These are phyloP conservation scores for Copidosoma aretas DNA, from an alignment of 2,888 invertebrate genomes.

Conservation along the genomic window DNA sequence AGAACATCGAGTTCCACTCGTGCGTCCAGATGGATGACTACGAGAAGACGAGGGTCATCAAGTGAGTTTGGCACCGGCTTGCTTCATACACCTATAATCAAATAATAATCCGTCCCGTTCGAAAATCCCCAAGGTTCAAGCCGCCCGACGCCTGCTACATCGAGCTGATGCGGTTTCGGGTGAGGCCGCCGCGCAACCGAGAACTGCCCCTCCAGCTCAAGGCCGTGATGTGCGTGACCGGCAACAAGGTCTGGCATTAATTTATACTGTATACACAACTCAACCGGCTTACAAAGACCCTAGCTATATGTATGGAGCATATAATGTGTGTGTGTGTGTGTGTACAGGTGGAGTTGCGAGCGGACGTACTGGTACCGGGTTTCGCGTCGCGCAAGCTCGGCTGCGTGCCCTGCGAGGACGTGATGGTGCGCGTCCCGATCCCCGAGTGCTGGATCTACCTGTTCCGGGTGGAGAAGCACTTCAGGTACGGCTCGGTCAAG, in stretches of 20 bases:
- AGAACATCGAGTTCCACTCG: slow-evolving; percentile 92
- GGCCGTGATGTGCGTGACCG: slow-evolving; percentile 85
- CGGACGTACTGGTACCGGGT: slow-evolving; percentile 95
- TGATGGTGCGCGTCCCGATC: slow-evolving; percentile 93
- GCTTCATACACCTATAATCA: slow-evolving; percentile 37
- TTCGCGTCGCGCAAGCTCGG: slow-evolving; percentile 95
- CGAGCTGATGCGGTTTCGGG: slow-evolving; percentile 94
- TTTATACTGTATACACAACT: too few relatives aligned
- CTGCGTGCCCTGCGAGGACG: slow-evolving; percentile 97
- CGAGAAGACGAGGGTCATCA: slow-evolving; percentile 81
- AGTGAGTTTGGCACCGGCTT: slow-evolving; percentile 65
- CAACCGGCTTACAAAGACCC: too few relatives aligned
- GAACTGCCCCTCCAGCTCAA: slow-evolving; percentile 96
- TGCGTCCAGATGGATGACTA: slow-evolving; percentile 93
- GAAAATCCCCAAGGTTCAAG: slow-evolving; percentile 77
- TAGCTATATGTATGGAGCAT: too few relatives aligned
- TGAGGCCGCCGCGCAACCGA: slow-evolving; percentile 92
- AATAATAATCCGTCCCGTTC: slow-evolving; percentile 15
- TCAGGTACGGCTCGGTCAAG: slow-evolving; percentile 67
- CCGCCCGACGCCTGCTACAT: slow-evolving; percentile 98
- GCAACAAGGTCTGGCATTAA: slow-evolving; percentile 75
- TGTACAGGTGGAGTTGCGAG: slow-evolving; percentile 85
- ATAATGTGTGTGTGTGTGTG: too few relatives aligned
- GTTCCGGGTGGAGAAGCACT: slow-evolving; percentile 97
- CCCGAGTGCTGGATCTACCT: slow-evolving; percentile 99